phyloP scores from a whole-genome alignment of 2,888 invertebrate species.

The Thumatha senex region DNA sequence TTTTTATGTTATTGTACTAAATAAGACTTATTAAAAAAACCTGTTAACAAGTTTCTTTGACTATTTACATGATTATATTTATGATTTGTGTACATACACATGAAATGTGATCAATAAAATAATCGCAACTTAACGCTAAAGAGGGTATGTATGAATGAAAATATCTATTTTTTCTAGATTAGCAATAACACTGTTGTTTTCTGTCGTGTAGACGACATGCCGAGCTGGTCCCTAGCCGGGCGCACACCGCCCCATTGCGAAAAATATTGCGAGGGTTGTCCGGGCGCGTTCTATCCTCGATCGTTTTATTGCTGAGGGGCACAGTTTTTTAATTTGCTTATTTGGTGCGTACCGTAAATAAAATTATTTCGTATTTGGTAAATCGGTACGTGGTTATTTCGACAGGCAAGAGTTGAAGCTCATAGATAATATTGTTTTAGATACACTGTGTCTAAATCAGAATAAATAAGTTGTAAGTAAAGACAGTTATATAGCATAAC shows the following conservation, averaged over 20 bases:
- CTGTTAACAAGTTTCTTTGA: slow-evolving; percentile 6
- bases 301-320: slow-evolving; percentile 68
- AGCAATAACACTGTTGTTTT: slow-evolving; percentile 20
- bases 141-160: slow-evolving; percentile 75
- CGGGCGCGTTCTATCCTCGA: slow-evolving; percentile 41
- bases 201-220: slow-evolving; percentile 20
- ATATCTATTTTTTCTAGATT: slow-evolving; percentile 27
- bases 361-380: background rate
- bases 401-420: no score
- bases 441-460: no score
- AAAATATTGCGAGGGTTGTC: slow-evolving; percentile 67
- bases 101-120: slow-evolving; percentile 68
- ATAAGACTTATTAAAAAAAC: slow-evolving; percentile 1
- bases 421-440: no score
- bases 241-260: slow-evolving; percentile 58
- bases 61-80: slow-evolving; percentile 32
- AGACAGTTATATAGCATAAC: no score
- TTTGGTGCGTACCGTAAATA: slow-evolving; percentile 11
- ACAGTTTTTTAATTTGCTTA: slow-evolving; percentile 40
- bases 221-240: slow-evolving; percentile 47
- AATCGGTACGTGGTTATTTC: background rate
- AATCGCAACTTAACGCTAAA: slow-evolving; percentile 48
- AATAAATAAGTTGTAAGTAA: no score
- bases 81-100: slow-evolving; percentile 65
- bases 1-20: slow-evolving; percentile 7